Percentiles rank a stretch among this genome's conserved stretches.
These are phyloP conservation scores for Bolborhynchus lineola DNA, from an alignment of 2,113 vertebrate genomes.

Conservation along the genomic window DNA sequence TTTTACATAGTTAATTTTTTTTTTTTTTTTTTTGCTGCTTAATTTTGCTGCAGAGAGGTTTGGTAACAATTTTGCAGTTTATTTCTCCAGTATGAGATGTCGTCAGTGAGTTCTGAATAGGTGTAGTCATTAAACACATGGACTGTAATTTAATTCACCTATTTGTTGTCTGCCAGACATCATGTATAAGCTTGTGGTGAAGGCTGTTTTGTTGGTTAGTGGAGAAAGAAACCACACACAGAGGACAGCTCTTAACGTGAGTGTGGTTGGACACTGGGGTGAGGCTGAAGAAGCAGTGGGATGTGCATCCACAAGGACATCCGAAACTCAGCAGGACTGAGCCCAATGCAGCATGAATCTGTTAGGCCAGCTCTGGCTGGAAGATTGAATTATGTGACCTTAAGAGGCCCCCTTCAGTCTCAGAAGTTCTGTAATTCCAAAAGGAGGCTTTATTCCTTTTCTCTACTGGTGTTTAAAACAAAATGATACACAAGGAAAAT, in stretches of 20 bases:
- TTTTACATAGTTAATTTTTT: neutral
- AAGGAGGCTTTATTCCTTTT: neutral
- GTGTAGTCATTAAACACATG: neutral
- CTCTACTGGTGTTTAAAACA: neutral
- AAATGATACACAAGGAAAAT: neutral
- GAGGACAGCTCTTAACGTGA: neutral
- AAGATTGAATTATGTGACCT: neutral
- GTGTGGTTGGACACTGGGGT: neutral
- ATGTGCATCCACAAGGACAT: neutral
- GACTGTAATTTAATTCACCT: neutral
- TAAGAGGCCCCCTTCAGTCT: neutral
- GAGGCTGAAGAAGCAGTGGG: neutral
- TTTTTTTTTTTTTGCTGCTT: neutral
- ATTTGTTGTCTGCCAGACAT: neutral
- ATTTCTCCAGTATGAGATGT: neutral
- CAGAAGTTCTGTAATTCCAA: neutral
- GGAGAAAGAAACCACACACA: neutral
- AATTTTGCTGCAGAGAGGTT: neutral
- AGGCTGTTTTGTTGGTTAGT: neutral
- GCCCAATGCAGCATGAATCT: neutral
- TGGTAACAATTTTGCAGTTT: neutral
- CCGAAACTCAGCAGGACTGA: neutral
- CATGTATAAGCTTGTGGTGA: neutral
- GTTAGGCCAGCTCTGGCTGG: neutral
- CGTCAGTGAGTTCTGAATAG: neutral